Conservation (phyloP, 2,113 vertebrate genomes). For the Dromaius novaehollandiae region DNA sequence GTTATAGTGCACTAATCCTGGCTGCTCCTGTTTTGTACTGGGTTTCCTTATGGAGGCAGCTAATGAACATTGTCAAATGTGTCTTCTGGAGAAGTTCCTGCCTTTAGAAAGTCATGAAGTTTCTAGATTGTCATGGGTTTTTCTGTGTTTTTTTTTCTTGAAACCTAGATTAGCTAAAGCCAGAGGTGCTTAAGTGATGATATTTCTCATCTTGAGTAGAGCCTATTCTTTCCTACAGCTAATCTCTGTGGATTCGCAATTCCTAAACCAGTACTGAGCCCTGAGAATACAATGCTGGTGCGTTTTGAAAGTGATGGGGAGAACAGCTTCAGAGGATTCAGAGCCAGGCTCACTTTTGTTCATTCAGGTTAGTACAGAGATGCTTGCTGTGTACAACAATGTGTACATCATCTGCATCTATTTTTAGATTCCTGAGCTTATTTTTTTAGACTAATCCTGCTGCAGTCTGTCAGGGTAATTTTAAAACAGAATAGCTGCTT, state of each 20-base stretch:
- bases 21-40: not conserved
- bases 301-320: constrained; percentile 7
- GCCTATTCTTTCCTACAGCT: not conserved
- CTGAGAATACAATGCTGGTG: not conserved
- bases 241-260: not conserved
- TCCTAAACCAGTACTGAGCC: not conserved
- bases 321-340: constrained; percentile 21
- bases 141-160: not conserved
- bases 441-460: not conserved
- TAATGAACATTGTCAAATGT: not conserved
- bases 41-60: not conserved
- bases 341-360: not conserved
- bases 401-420: not conserved
- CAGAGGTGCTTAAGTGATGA: not conserved
- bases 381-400: not conserved
- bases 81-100: not conserved
- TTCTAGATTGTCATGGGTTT: too few relatives aligned
- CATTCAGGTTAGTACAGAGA: not conserved
- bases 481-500: not conserved
- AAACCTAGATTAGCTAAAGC: not conserved
- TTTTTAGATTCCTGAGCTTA: not conserved
- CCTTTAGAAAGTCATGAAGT: not conserved
- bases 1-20: not conserved
- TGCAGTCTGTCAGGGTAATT: not conserved
- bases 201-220: not conserved